Percentiles rank a stretch among this genome's conserved stretches.
phyloP scores from a whole-genome alignment of 2,888 invertebrate genomes.

The Subacronicta megacephala region DNA sequence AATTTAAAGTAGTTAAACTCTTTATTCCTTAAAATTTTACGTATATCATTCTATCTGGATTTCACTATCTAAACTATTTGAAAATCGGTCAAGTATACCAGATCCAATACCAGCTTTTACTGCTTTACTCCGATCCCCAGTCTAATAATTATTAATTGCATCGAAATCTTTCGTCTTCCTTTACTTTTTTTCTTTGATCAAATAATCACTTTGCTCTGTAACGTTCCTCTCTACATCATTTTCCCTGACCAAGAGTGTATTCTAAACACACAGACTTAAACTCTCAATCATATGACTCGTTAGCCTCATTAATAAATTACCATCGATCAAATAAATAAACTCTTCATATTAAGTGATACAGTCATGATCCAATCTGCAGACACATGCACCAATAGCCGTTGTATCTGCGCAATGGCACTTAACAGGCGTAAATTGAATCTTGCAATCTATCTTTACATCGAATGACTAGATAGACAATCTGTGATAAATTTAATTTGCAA shows the following conservation, averaged over 20 bases:
- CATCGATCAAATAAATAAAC: constrained; percentile 24
- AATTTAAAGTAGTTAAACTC: too few species aligned
- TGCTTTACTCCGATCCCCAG: too few species aligned
- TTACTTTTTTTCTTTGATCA: too few species aligned
- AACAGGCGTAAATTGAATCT: constrained; percentile 41
- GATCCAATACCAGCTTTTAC: too few species aligned
- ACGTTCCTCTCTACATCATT: too few species aligned
- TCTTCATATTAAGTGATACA: constrained; percentile 25
- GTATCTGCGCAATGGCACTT: constrained; percentile 30
- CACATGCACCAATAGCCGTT: constrained; percentile 20
- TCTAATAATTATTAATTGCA: too few species aligned
- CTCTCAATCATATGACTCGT: background rate
- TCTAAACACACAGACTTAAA: constrained; percentile 7
- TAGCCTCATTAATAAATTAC: constrained; percentile 33
- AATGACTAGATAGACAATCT: constrained; percentile 41
- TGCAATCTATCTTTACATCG: constrained; percentile 37
- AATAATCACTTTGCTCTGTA: too few species aligned
- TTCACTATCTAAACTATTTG: too few species aligned
- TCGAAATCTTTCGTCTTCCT: too few species aligned
- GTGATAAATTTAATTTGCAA: constrained; percentile 35
- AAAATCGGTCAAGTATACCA: too few species aligned
- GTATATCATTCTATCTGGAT: too few species aligned
- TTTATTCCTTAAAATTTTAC: too few species aligned
- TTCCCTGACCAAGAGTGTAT: background rate
- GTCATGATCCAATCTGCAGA: constrained; percentile 28